Evolutionary conservation across 2,797 vertebrate species (phyloP).

Genomic region (Tapirus indicus): DNA sequence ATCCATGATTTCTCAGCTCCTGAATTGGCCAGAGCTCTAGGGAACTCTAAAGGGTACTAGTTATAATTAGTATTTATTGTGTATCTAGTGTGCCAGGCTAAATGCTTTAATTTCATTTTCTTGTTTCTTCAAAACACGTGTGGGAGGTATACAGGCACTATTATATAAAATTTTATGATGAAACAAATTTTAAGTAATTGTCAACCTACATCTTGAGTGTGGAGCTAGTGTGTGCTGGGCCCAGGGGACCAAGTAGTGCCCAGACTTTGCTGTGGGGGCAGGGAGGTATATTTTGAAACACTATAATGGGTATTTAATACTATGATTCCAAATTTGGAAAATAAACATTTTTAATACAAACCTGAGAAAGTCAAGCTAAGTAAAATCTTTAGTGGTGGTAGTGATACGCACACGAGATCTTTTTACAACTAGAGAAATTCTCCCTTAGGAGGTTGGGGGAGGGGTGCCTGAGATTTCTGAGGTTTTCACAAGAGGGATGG

Average conservation of each 20-base stretch:
- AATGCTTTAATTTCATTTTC: conserved; percentile 29
- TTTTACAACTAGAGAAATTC: neutral
- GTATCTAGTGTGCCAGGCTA: neutral
- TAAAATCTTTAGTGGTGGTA: conserved; percentile 19
- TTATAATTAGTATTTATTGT: neutral
- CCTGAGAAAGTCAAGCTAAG: conserved; percentile 17
- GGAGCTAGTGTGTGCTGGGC: neutral
- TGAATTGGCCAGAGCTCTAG: neutral
- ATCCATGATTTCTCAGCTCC: neutral
- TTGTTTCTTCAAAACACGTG: conserved; percentile 1
- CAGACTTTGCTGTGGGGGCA: neutral
- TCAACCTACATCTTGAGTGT: neutral
- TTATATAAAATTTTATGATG: conserved; percentile 12
- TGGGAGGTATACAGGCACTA: neutral
- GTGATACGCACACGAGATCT: neutral
- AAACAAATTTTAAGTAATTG: too few relatives aligned
- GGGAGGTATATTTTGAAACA: conserved; percentile 35
- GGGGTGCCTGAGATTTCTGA: neutral
- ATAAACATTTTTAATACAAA: conserved; percentile 43
- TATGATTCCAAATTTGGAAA: conserved; percentile 1
- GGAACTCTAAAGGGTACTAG: neutral
- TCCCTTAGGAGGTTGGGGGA: neutral
- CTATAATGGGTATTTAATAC: neutral
- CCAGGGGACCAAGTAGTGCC: neutral
- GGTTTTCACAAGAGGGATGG: neutral